These are phyloP conservation scores for Drosophila borealis DNA, from an alignment of 2,888 invertebrate genomes.

Conservation along the genomic window DNA sequence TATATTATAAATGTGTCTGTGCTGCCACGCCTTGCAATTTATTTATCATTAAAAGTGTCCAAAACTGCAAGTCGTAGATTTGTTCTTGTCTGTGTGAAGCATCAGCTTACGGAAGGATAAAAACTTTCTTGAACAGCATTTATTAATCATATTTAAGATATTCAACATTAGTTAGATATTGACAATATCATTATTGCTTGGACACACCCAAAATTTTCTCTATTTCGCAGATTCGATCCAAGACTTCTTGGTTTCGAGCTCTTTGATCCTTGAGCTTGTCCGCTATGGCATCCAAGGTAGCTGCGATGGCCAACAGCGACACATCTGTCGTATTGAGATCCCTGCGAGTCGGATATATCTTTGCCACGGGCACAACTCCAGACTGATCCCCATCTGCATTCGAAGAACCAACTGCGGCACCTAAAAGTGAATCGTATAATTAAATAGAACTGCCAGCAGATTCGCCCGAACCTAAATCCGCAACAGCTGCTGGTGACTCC, in stretches of 20 bases:
- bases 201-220: slow-evolving; percentile 63
- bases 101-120: neutral
- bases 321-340: slow-evolving; percentile 62
- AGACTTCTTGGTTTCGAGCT: slow-evolving; percentile 63
- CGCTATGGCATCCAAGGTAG: slow-evolving; percentile 64
- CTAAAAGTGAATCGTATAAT: slow-evolving; percentile 15
- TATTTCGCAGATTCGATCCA: slow-evolving; percentile 68
- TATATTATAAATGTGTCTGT: slow-evolving; percentile 28
- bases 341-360: slow-evolving; percentile 58
- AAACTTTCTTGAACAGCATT: slow-evolving; percentile 3
- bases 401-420: neutral
- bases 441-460: neutral
- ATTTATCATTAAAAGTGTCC: slow-evolving; percentile 42
- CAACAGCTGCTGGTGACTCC: neutral
- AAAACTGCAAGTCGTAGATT: slow-evolving; percentile 53
- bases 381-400: slow-evolving; percentile 9
- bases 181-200: slow-evolving; percentile 2
- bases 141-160: slow-evolving; percentile 5
- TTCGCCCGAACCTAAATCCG: slow-evolving; percentile 10
- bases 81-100: slow-evolving; percentile 24
- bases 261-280: slow-evolving; percentile 64
- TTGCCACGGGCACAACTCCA: slow-evolving; percentile 55
- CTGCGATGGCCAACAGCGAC: slow-evolving; percentile 67
- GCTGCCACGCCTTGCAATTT: slow-evolving; percentile 46
- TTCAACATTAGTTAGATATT: neutral